Evolutionary conservation across 1,140 invertebrate species (phyloP), one percentile per base, ranked within the genome.

Genomic region (Tribolium madens): DNA sequence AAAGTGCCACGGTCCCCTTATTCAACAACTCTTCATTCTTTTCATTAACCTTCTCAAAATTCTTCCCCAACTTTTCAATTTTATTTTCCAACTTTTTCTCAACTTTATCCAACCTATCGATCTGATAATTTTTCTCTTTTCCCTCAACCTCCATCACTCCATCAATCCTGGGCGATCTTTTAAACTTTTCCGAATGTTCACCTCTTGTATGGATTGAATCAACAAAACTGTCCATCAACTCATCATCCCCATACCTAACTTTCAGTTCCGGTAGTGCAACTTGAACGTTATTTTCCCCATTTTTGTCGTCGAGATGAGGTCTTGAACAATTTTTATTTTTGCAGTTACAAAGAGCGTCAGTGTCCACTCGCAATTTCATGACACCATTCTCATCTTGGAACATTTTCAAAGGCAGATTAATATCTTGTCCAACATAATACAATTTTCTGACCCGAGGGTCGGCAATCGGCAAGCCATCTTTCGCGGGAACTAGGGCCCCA

Each of bases 381-480:
- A 77, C n/a, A 2, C 80, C 81, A 53, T 83, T 48, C 31, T 47
- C 18, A 57, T 69, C 50, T 50, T 77, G 75, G 5, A 36, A 13
- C 26, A 83, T 72, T 64, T 80, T 71, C 31, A 83, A 71, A 1
- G 82, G 82, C 5, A 83, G 53, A 52, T 82, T 81, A 5, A 83
- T 80, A 17, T 81, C 79, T 53, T 78, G 80, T 7, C 80, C 82
- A 3, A 78, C 64, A 42, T 79, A 82, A 36, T 75, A 80, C 3
- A 81, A 47, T 12, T 82, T 72, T 47, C 31, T 48, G 1, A 50
- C 76, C 31, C 76, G 36, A 3, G 74, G 42, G 14, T 76, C 77
- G 46, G 68, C 69, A 12, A 42, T 52, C 17, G 14, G 42, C 13
- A 53, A 64, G 9, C 12, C 46, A 4, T 73, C 60, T 6, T 46